Percentiles rank a stretch among this genome's conserved stretches.
These are phyloP conservation scores for Toxonevra muliebris DNA, from an alignment of 2,888 invertebrate species.

Conservation along the genomic window DNA sequence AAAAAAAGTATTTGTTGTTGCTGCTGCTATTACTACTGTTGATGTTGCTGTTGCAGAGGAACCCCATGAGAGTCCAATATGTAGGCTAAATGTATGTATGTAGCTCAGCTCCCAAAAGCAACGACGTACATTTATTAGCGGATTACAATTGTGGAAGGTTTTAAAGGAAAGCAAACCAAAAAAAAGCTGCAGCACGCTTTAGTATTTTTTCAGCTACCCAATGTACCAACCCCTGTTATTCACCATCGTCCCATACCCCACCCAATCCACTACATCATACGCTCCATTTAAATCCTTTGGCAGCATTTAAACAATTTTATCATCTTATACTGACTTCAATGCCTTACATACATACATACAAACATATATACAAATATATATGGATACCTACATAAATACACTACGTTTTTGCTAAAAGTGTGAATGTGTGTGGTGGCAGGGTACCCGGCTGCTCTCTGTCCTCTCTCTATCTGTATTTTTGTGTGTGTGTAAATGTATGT, in stretches of 20 bases:
- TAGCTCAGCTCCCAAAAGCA: conserved; percentile 2
- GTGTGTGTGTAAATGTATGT: not conserved
- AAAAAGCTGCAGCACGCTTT: not conserved
- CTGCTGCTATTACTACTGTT: too few relatives aligned
- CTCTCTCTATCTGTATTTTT: too few relatives aligned
- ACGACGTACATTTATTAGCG: conserved; percentile 11
- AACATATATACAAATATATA: too few relatives aligned
- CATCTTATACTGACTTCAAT: not conserved
- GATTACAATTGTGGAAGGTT: conserved; percentile 9
- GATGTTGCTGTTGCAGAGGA: too few relatives aligned
- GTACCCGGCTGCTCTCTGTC: too few relatives aligned
- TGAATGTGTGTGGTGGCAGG: too few relatives aligned
- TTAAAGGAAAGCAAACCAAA: not conserved
- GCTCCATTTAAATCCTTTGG: conserved; percentile 33
- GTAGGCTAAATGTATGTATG: too few relatives aligned
- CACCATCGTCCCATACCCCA: not conserved
- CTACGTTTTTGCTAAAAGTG: too few relatives aligned
- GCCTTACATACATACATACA: too few relatives aligned
- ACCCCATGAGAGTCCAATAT: too few relatives aligned
- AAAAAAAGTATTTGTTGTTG: too few relatives aligned
- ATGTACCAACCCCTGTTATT: not conserved
- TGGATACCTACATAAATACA: too few relatives aligned
- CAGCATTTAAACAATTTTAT: conserved; percentile 33
- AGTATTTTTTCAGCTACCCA: not conserved
- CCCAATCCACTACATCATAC: not conserved